These are phyloP conservation scores for Phalacrocorax pelagicus DNA, from an alignment of 2,113 vertebrate genomes.

Conservation along the genomic window DNA sequence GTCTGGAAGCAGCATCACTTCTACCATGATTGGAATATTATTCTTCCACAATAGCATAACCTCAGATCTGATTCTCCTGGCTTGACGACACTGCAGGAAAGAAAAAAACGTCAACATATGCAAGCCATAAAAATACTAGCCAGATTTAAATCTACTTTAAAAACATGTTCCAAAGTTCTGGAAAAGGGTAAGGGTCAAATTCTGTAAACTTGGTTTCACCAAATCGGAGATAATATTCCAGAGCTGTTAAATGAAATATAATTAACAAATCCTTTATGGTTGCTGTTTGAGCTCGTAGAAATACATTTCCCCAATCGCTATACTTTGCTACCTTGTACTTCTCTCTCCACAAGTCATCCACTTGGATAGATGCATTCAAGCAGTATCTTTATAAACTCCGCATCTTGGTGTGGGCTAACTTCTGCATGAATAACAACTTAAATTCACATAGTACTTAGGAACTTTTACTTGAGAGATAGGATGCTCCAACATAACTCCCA, in stretches of 20 bases:
- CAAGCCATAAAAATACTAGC: neutral
- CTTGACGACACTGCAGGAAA: conserved; percentile 88
- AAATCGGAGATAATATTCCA: neutral
- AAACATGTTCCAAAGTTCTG: neutral
- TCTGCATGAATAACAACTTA: neutral
- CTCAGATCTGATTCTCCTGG: conserved; percentile 91
- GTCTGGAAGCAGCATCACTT: conserved; percentile 97
- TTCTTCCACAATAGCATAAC: conserved; percentile 94
- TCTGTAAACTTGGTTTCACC: neutral
- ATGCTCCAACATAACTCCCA: neutral
- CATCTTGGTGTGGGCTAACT: neutral
- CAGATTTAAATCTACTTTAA: neutral
- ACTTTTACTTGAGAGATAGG: neutral
- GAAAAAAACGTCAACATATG: neutral
- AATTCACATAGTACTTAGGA: neutral
- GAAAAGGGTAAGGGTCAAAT: neutral
- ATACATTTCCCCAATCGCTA: neutral
- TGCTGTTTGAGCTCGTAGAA: neutral
- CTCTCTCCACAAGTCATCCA: neutral
- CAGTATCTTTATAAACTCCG: neutral
- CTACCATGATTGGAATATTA: conserved; percentile 97
- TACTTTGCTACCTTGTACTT: neutral
- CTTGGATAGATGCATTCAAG: neutral
- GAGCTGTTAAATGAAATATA: neutral
- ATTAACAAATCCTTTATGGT: neutral